Base-by-base conservation (phyloP, 2,113 vertebrate genomes). In the Balaeniceps rex region DNA sequence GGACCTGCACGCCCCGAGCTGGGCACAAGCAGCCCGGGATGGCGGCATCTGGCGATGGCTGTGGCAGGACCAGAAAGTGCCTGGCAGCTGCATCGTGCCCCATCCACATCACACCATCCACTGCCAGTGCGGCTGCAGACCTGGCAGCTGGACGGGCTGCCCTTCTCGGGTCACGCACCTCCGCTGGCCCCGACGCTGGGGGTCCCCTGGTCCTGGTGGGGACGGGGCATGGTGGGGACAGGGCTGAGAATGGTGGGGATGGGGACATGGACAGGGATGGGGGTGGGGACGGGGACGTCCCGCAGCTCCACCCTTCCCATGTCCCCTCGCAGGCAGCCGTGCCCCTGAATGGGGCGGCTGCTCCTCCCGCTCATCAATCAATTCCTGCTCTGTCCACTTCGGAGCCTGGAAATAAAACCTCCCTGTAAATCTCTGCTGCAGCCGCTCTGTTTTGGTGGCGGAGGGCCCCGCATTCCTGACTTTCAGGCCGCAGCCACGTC, bases 301-400 rank as follows among this genome's bases (percentile, higher is more conserved):
- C 10, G 0, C 66, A 42, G 51, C 51, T 91, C 84, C 87, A 64
- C 74, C 68, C 64, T 64, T 12, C 51, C 46, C 31, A 0, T 47
- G 75, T 85, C 54, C 85, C 75, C 60, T 58, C 4, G 0, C 4
- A 5, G 66, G 72, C 6, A 0, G 49, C 64, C 6, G 0, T 77
- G 83, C 23, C 78, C 55, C n/a, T 64, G 81, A 79, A 86, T n/a
- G 75, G 86, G 64, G 83, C 3, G 3, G 82, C 86, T 58, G 85
- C 94, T 93, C 89, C 91, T 94, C 83, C 85, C 5, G 7, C 90
- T n/a, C 96, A 97, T 98, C 97, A 54, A 95, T 98, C 97, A 96
- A 40, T 51, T 84, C 94, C 90, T 3, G 16, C 85, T 77, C 92
- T 88, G 77, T 96, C 95, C 95, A 46, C 90, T 44, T 77, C 12